Evolutionary conservation across 64 coral and sea anemone genomes (phyloP).

Genomic region (Pocillopora damicornis): DNA sequence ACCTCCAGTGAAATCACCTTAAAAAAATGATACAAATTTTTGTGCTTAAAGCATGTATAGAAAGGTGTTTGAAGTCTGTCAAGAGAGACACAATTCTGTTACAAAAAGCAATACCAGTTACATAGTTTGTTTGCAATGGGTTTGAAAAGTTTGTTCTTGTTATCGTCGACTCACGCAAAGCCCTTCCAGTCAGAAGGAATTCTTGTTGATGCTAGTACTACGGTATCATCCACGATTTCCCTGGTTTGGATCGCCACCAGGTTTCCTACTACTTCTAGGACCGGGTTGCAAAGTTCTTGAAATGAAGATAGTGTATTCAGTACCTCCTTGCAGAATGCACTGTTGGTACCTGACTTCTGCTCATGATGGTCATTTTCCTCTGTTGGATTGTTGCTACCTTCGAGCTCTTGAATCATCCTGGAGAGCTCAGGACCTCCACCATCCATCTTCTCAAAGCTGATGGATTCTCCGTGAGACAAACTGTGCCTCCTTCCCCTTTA

Average conservation of each 20-base stretch:
- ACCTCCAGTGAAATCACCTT: too few relatives aligned
- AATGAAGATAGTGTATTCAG: neutral
- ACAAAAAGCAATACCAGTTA: too few relatives aligned
- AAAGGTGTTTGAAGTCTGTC: too few relatives aligned
- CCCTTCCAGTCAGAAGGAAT: too few relatives aligned
- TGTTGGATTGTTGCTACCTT: neutral
- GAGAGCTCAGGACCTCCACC: neutral
- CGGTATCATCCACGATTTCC: constrained; percentile 23
- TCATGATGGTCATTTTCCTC: neutral
- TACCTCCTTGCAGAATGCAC: constrained; percentile 21
- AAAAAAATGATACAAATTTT: too few relatives aligned
- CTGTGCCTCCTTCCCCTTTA: constrained; percentile 30
- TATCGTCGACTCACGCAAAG: too few relatives aligned
- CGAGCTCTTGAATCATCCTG: constrained; percentile 25
- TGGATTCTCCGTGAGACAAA: constrained; percentile 36
- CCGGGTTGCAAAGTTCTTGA: constrained; percentile 30
- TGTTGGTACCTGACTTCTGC: neutral
- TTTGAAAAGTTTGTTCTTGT: too few relatives aligned
- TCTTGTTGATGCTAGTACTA: too few relatives aligned
- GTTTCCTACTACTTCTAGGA: neutral
- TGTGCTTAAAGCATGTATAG: too few relatives aligned
- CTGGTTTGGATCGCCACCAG: constrained; percentile 26
- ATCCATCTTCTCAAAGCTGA: constrained; percentile 23
- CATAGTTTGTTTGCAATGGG: too few relatives aligned
- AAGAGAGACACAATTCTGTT: too few relatives aligned